These are phyloP conservation scores for Caenorhabditis angaria DNA, from an alignment of 2,888 invertebrate species.

Conservation along the genomic window DNA sequence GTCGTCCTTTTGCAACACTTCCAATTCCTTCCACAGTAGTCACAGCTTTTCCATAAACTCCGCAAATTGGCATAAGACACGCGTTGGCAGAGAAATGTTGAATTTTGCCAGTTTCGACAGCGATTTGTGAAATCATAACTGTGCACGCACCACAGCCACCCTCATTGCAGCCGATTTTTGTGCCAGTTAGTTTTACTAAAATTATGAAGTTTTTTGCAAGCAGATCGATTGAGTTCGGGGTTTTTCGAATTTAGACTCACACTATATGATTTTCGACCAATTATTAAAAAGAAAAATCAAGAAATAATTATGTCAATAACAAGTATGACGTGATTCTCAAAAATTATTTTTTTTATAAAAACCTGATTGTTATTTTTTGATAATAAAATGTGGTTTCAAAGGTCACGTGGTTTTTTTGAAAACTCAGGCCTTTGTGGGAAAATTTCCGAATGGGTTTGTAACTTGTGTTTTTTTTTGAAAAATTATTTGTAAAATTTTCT, in stretches of 20 bases:
- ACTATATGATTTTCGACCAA: too few species aligned
- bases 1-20: conserved; percentile 79
- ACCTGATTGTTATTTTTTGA: background rate
- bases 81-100: conserved; percentile 80
- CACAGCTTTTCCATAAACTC: conserved; percentile 86
- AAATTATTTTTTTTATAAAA: background rate
- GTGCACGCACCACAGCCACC: conserved; percentile 75
- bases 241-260: too few species aligned
- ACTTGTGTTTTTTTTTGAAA: too few species aligned
- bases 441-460: too few species aligned
- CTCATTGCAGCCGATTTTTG: conserved; percentile 74
- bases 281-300: too few species aligned
- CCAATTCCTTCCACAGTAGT: conserved; percentile 94
- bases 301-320: too few species aligned
- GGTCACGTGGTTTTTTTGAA: background rate
- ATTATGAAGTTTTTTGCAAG: background rate
- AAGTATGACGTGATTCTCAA: conserved; percentile 7
- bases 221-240: background rate
- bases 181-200: conserved; percentile 66
- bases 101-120: conserved; percentile 27
- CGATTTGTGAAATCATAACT: conserved; percentile 72
- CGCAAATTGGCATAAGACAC: conserved; percentile 86
- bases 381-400: background rate
- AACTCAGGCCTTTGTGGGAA: background rate
- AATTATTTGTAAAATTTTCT: too few species aligned